phyloP scores from a whole-genome alignment of 2,113 vertebrate species.

The Eulacestoma nigropectus region DNA sequence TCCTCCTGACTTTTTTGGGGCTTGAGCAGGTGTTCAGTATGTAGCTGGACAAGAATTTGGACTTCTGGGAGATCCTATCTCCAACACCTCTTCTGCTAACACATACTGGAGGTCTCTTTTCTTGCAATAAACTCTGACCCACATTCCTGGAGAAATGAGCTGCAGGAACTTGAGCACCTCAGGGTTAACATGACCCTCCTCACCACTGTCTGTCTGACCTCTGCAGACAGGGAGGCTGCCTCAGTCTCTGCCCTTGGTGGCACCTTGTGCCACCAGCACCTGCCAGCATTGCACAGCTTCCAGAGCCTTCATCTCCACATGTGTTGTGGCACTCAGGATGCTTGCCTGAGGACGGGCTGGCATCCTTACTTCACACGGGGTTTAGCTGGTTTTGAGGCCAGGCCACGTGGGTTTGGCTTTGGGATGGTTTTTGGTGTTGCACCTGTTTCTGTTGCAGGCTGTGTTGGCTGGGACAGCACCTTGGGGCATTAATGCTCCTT shows the following conservation, averaged over 20 bases:
- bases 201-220: background rate
- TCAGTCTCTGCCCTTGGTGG: background rate
- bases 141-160: background rate
- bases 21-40: background rate
- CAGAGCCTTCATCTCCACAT: background rate
- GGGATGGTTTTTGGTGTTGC: background rate
- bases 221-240: background rate
- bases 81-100: background rate
- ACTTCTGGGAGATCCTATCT: background rate
- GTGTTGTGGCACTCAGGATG: background rate
- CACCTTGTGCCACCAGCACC: background rate
- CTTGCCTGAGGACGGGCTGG: background rate
- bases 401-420: background rate
- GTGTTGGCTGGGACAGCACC: background rate
- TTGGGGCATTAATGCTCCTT: background rate
- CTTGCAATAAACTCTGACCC: background rate
- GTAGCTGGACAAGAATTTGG: slow-evolving; percentile 12
- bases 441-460: background rate
- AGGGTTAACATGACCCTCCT: background rate
- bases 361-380: background rate
- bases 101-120: background rate
- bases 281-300: background rate
- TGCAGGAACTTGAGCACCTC: background rate
- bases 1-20: background rate
- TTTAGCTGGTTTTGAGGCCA: background rate